Conservation (phyloP, 2,113 vertebrate genomes). For the Gymnogyps californianus region DNA sequence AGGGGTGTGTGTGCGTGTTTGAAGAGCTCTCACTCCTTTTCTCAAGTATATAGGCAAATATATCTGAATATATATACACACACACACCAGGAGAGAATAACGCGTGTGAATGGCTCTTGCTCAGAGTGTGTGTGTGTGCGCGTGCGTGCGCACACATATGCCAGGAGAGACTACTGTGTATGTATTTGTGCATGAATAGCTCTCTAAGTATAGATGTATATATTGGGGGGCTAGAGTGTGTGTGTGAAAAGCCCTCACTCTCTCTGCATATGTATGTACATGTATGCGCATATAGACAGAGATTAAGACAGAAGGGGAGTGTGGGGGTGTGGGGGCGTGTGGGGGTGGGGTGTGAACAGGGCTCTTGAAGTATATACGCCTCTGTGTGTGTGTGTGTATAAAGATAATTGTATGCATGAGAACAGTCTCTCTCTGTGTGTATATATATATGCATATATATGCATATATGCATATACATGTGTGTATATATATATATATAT, state of each 20-base stretch:
- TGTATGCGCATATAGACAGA: neutral
- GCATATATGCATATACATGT: no score
- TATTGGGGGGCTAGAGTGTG: no score
- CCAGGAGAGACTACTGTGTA: neutral
- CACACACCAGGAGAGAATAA: no score
- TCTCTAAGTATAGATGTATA: no score
- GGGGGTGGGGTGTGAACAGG: neutral
- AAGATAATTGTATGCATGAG: neutral
- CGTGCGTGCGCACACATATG: no score
- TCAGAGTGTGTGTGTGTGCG: neutral
- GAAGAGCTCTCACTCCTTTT: neutral
- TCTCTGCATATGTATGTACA: neutral
- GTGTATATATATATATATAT: no score
- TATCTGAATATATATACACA: neutral
- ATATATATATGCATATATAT: neutral
- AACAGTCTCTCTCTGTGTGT: neutral
- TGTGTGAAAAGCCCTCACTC: neutral
- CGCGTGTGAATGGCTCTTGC: neutral
- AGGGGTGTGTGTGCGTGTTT: neutral
- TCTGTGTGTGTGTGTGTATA: neutral
- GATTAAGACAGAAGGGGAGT: neutral
- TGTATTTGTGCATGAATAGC: neutral
- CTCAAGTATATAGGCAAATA: neutral
- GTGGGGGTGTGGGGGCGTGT: no score
- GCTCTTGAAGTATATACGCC: no score